A percentile compares a stretch with the other conserved stretches of the same genome.
phyloP scores from a whole-genome alignment of 2,888 invertebrate species.

The Heliconius cydno region DNA sequence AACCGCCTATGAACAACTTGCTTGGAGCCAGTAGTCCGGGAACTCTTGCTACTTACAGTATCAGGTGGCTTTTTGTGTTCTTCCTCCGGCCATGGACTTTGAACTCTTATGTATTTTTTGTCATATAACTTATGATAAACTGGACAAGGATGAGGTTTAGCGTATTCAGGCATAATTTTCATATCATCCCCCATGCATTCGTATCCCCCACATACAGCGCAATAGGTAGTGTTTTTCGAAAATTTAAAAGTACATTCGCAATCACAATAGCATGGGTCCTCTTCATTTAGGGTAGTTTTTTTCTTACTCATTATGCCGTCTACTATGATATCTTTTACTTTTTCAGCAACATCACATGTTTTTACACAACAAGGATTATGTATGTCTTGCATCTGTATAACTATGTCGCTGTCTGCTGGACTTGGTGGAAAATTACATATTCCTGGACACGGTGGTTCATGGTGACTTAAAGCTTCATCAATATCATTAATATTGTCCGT shows the following conservation, averaged over 20 bases:
- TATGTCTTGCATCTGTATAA: conserved; percentile 66
- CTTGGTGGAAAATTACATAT: conserved; percentile 56
- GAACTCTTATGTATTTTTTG: conserved; percentile 62
- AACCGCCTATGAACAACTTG: conserved; percentile 46
- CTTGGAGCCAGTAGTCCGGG: conserved; percentile 54
- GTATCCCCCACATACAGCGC: conserved; percentile 74
- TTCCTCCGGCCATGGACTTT: conserved; percentile 69
- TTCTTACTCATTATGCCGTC: conserved; percentile 58
- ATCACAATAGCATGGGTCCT: conserved; percentile 72
- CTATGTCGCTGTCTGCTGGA: conserved; percentile 73
- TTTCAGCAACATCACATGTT: conserved; percentile 69
- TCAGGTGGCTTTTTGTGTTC: conserved; percentile 51
- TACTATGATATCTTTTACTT: conserved; percentile 70
- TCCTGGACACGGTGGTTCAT: conserved; percentile 56
- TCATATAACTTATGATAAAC: conserved; percentile 76
- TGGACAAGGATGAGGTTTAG: conserved; percentile 74
- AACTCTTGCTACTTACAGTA: conserved; percentile 58
- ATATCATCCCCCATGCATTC: conserved; percentile 73
- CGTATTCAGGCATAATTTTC: conserved; percentile 63
- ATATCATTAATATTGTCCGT: conserved; percentile 38
- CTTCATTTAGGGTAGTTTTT: conserved; percentile 50
- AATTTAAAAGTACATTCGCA: conserved; percentile 74
- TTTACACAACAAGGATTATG: conserved; percentile 71
- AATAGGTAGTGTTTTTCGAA: conserved; percentile 72
- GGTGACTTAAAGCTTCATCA: conserved; percentile 53